Percentiles rank a stretch among this genome's conserved stretches.
phyloP scores from a whole-genome alignment of 2,888 invertebrate genomes.

The Leucophenga maculata region DNA sequence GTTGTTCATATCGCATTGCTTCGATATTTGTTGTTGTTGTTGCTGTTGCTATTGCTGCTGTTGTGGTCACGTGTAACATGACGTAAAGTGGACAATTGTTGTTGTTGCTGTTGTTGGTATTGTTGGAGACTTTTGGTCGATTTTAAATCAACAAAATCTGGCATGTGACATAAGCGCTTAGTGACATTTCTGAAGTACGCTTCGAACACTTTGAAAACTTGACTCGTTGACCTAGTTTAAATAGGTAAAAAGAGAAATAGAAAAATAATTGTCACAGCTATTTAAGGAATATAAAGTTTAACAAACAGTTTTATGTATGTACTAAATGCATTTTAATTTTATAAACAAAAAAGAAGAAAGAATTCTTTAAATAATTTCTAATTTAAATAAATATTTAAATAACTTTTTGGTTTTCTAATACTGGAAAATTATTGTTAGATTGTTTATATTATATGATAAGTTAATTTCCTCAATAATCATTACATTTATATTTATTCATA shows the following conservation, averaged over 20 bases:
- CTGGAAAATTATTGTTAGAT: too few relatives aligned
- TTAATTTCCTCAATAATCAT: too few relatives aligned
- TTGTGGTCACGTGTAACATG: not conserved
- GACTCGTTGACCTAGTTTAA: conserved; percentile 9
- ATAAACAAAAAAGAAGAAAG: too few relatives aligned
- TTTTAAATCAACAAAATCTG: not conserved
- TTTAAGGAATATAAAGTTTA: too few relatives aligned
- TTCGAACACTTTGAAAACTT: not conserved
- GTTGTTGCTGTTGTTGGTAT: conserved; percentile 11
- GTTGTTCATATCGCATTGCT: not conserved
- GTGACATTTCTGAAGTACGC: conserved; percentile 3
- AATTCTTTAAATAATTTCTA: too few relatives aligned
- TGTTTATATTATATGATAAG: too few relatives aligned
- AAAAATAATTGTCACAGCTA: too few relatives aligned
- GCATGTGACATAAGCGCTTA: conserved; percentile 18
- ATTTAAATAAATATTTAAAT: too few relatives aligned
- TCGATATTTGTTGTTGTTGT: not conserved
- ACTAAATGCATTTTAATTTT: too few relatives aligned
- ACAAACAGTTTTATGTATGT: too few relatives aligned
- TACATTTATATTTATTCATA: too few relatives aligned
- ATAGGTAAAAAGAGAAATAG: not conserved
- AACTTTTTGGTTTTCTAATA: too few relatives aligned
- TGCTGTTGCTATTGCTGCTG: not conserved
- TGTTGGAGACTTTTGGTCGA: not conserved
- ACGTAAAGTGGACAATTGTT: conserved; percentile 12